Percentiles rank a stretch among this genome's conserved stretches.
Evolutionary conservation across 2,888 invertebrate genomes (phyloP).

Genomic region (Pemphredon lugubris): DNA sequence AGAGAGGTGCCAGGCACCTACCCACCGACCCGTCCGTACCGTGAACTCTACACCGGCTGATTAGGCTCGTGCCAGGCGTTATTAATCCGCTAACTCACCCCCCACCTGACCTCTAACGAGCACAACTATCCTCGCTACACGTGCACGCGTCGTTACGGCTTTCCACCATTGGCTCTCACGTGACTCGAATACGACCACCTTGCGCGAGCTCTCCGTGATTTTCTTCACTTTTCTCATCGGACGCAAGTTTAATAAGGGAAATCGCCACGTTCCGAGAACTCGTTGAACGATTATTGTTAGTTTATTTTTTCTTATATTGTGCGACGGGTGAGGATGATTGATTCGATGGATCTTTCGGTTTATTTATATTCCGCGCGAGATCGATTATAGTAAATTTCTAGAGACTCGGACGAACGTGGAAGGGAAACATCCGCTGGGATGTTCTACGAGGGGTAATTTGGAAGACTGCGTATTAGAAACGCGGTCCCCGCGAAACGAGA

Average conservation of each 20-base stretch:
- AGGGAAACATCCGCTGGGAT: no score
- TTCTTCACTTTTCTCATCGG: constrained; percentile 9
- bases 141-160: constrained; percentile 56
- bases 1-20: constrained; percentile 63
- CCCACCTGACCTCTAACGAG: constrained; percentile 63
- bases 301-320: no score
- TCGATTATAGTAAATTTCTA: no score
- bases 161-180: constrained; percentile 55
- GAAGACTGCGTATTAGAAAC: background rate
- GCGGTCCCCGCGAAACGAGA: constrained; percentile 28
- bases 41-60: constrained; percentile 76
- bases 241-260: background rate
- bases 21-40: constrained; percentile 57
- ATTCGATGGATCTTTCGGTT: no score
- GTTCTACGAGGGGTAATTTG: background rate
- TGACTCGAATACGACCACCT: constrained; percentile 46
- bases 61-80: constrained; percentile 79
- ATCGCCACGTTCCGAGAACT: no score
- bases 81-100: constrained; percentile 78
- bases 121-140: constrained; percentile 53
- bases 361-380: no score
- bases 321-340: no score
- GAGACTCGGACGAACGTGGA: no score
- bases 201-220: constrained; percentile 26
- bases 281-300: no score